phyloP scores from a whole-genome alignment of 2,797 vertebrate genomes.

The Ceyx erithaca region DNA sequence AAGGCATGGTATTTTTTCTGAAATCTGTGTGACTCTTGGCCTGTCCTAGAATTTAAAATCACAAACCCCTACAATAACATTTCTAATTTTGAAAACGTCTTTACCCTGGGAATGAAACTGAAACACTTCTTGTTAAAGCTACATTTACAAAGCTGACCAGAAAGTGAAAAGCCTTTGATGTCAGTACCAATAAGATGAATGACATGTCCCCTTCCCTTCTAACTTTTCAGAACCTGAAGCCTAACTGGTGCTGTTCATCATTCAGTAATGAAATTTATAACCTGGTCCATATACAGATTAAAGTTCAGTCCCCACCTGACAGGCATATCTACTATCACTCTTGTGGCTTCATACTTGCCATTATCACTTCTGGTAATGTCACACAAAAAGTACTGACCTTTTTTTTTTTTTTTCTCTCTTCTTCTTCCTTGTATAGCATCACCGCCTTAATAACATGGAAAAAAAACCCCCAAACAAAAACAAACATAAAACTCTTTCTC shows the following conservation, averaged over 20 bases:
- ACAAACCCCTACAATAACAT: neutral
- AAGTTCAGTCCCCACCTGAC: conserved; percentile 40
- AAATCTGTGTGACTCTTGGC: neutral
- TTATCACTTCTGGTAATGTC: neutral
- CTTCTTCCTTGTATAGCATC: neutral
- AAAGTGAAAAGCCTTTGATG: conserved; percentile 55
- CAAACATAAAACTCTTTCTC: neutral
- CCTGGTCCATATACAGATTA: neutral
- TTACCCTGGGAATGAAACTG: neutral
- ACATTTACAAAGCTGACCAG: conserved; percentile 13
- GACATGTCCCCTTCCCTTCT: neutral
- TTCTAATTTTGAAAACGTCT: conserved; percentile 42
- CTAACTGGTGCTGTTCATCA: conserved; percentile 37
- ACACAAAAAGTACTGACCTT: neutral
- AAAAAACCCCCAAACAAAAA: neutral
- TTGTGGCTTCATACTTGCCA: neutral
- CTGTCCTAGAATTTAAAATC: conserved; percentile 8
- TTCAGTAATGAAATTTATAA: conserved; percentile 38
- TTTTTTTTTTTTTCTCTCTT: neutral
- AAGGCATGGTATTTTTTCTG: neutral
- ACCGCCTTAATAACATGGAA: neutral
- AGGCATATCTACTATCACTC: conserved; percentile 3
- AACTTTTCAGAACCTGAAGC: conserved; percentile 4
- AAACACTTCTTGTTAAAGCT: neutral
- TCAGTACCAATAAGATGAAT: neutral